Base-by-base conservation (phyloP, 2,797 vertebrate genomes). In the Halcyon smyrnensis region DNA sequence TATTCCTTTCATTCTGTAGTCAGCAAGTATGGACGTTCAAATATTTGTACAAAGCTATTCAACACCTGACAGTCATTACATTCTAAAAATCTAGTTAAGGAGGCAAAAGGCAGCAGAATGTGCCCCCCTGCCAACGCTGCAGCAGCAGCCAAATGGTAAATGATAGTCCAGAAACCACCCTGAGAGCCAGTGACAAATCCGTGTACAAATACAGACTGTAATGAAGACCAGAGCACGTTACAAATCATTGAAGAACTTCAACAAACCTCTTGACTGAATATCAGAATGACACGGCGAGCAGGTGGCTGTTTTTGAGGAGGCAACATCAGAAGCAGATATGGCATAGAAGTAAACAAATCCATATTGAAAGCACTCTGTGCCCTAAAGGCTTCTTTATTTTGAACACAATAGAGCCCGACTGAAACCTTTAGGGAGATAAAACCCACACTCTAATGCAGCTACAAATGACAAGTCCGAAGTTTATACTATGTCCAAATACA, bases 121-220 rank as follows among this genome's bases (percentile, higher is more conserved):
- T 1, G 25, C 8, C 28, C 30, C 50, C 79, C 41, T 3, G 1
- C 48, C 81, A 23, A 15, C 0, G 0, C 62, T 21, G 20, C 0
- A 41, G 54, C 48, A 60, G 23, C 45, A 77, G 27, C 50, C 59
- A 53, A 69, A 59, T 0, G 16, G 34, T 15, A 30, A 54, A 46
- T n/a, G 63, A 9, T n/a, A 53, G 30, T 73, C 48, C 80, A 68
- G n/a, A 63, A 76, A 62, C 24, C 6, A 19, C 43, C 28, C 46
- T 30, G 32, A 46, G 16, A 23, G 62, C 34, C 81, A 80, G 3
- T 28, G 64, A 53, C 37, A 67, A 69, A 67, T 27, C 84, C 50
- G 21, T 5, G 19, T 7, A 54, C 62, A 86, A 62, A 39, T 32
- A 69, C 8, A 12, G n/a, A 19, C 24, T 3, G 8, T 4, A 63